These are phyloP conservation scores for Selenia dentaria DNA, from an alignment of 2,888 invertebrate species.

Conservation along the genomic window DNA sequence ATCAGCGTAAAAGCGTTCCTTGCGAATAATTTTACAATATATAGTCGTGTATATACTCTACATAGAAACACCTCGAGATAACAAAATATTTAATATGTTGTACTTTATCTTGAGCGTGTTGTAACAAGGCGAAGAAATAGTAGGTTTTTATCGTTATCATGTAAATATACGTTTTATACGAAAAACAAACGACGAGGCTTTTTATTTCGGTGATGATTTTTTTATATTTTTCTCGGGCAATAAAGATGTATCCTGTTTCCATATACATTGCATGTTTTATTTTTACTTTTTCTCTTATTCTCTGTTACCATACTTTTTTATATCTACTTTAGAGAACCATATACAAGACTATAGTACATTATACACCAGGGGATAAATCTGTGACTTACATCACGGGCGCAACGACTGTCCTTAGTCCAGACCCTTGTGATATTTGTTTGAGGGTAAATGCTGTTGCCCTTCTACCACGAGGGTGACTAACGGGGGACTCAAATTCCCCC, in stretches of 20 bases:
- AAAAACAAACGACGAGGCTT: conserved; percentile 59
- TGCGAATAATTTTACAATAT: conserved; percentile 11
- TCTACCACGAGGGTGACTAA: no score
- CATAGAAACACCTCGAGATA: conserved; percentile 13
- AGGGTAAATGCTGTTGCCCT: no score
- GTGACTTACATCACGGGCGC: no score
- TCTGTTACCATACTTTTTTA: no score
- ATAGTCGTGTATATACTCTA: conserved; percentile 22
- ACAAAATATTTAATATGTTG: conserved; percentile 8
- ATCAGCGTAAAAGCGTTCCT: neutral
- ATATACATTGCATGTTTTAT: conserved; percentile 3
- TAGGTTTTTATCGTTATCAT: conserved; percentile 45
- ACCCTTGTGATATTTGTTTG: no score
- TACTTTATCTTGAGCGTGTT: conserved; percentile 23
- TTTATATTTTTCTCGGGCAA: conserved; percentile 31
- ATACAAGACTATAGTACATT: no score
- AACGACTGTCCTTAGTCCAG: no score
- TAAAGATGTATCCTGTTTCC: conserved; percentile 68
- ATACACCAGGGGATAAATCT: neutral
- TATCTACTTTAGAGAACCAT: no score
- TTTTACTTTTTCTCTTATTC: no score
- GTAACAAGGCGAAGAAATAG: conserved; percentile 26
- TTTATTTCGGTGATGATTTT: conserved; percentile 53
- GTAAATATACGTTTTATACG: conserved; percentile 66
- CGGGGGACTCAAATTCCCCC: no score